Percentiles rank a stretch among this genome's conserved stretches.
These are phyloP conservation scores for Trissoscelio sp. DNA, from an alignment of 2,888 invertebrate genomes.

Conservation along the genomic window DNA sequence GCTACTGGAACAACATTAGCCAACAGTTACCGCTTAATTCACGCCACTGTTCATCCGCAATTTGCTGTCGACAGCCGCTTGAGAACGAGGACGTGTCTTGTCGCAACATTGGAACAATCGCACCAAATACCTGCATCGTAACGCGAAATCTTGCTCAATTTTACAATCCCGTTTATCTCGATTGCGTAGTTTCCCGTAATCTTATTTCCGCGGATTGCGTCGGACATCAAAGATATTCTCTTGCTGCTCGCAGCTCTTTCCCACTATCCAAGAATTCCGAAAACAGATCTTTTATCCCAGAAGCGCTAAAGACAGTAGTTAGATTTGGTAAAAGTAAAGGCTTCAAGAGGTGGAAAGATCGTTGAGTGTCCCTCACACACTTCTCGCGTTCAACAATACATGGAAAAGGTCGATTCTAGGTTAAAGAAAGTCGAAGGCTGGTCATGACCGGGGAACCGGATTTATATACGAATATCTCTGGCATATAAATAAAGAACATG, in stretches of 20 bases:
- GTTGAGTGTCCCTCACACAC: slow-evolving; percentile 39
- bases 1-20: slow-evolving; percentile 51
- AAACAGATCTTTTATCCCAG: neutral
- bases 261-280: slow-evolving; percentile 1
- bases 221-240: neutral
- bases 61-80: slow-evolving; percentile 45
- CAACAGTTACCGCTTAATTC: slow-evolving; percentile 48
- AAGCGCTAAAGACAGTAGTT: slow-evolving; percentile 22
- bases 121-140: slow-evolving; percentile 34
- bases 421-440: slow-evolving; percentile 64
- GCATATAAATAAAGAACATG: too few species aligned
- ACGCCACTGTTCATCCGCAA: slow-evolving; percentile 34
- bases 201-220: neutral
- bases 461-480: slow-evolving; percentile 11
- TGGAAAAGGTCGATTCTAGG: slow-evolving; percentile 67
- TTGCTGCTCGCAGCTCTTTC: too few species aligned
- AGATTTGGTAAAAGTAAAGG: slow-evolving; percentile 38
- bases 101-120: slow-evolving; percentile 45
- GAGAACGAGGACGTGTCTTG: slow-evolving; percentile 50
- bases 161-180: slow-evolving; percentile 19
- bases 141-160: slow-evolving; percentile 36
- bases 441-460: slow-evolving; percentile 54
- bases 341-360: slow-evolving; percentile 28
- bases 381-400: slow-evolving; percentile 47
- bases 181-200: slow-evolving; percentile 19